Percentiles rank a stretch among this genome's conserved stretches.
These are phyloP conservation scores for Pristiophorus japonicus DNA, from an alignment of 2,113 vertebrate species.

Conservation along the genomic window DNA sequence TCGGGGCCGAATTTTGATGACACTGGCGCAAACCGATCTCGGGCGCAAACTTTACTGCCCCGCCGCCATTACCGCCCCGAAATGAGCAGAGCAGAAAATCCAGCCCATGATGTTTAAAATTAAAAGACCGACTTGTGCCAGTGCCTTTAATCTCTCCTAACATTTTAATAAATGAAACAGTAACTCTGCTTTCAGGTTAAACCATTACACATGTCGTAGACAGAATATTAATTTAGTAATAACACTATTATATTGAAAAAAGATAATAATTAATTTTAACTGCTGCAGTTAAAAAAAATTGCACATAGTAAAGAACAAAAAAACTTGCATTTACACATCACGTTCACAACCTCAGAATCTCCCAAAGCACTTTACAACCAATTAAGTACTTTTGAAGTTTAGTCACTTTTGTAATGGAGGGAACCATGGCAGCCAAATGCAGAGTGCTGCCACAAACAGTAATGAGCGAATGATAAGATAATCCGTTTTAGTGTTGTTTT, in stretches of 20 bases:
- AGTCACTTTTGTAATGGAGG: not conserved
- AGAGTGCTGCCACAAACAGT: not conserved
- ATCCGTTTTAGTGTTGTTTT: not conserved
- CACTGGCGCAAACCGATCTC: too few relatives aligned
- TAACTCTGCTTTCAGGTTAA: not conserved
- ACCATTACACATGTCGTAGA: not conserved
- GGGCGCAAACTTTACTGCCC: too few relatives aligned
- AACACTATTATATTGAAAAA: not conserved
- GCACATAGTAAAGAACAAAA: not conserved
- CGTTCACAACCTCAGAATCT: not conserved
- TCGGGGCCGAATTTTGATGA: too few relatives aligned
- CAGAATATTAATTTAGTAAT: not conserved
- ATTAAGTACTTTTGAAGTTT: not conserved
- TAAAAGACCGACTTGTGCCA: not conserved
- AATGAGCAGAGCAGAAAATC: too few relatives aligned
- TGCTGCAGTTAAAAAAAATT: not conserved
- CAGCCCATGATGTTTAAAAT: not conserved
- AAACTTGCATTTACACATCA: not conserved
- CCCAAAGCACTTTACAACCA: not conserved
- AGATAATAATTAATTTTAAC: not conserved
- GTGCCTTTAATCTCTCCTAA: not conserved
- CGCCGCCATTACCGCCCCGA: too few relatives aligned
- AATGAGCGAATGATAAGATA: not conserved
- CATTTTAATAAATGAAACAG: not conserved
- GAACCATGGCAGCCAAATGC: not conserved